Base-by-base conservation (phyloP, 37 sponge, comb jelly and placozoan genomes). In the Diacarnus erythraeanus region DNA sequence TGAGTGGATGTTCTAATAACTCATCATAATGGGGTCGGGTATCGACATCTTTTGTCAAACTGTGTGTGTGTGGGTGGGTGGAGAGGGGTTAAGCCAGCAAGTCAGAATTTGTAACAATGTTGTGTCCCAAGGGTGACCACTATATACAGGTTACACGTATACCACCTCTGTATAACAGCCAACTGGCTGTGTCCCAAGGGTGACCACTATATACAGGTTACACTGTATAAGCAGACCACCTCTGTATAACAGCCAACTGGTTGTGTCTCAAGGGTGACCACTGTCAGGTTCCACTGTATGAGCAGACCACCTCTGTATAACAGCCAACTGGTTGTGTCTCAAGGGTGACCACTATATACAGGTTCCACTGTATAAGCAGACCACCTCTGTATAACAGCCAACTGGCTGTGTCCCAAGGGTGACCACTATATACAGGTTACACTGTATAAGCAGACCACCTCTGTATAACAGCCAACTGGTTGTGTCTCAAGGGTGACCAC, bases 1-100 rank as follows among this genome's bases (percentile, higher is more conserved):
- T 90, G 54, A 90, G 81, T 43, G 91, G 86, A 38, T 90, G 91
- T 10, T 72, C 76, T 71, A 95, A 61, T n/a, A 95, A 74, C 26
- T 82, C 64, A 41, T 23, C 27, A 80, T 86, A 95, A n/a, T 81
- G 64, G 4, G 93, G 96, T 26, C 96, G 74, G 39, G 33, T 37
- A 3, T 65, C 77, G 22, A 75, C 80, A 41, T 95, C 89, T 70
- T 95, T 95, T 1, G 75, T 82, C 27, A 95, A 69, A 57, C 95
- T 91, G 60, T 12, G 35, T 51, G 17, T 4, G 10, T 54, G 17
- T 54, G 17, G n/a, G n/a, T n/a, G n/a, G n/a, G n/a, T n/a, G n/a
- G n/a, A n/a, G n/a, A n/a, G n/a, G n/a, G n/a, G n/a, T n/a, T n/a
- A n/a, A n/a, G n/a, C n/a, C n/a, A n/a, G n/a, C n/a, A n/a, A n/a